phyloP scores from a whole-genome alignment of 1,140 invertebrate species.

The Caenorhabditis tropicalis region DNA sequence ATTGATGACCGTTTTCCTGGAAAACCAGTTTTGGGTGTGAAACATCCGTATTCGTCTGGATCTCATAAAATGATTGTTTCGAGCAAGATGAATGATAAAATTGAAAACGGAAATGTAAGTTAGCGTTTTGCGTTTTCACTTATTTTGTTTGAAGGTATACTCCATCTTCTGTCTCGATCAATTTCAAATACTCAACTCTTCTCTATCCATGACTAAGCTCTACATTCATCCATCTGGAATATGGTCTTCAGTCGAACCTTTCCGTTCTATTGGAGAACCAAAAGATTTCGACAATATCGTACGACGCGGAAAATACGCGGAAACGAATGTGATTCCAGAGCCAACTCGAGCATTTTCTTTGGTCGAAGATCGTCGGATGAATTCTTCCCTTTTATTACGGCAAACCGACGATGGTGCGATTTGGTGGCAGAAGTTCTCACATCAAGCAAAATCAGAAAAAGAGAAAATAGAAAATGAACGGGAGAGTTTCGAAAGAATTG shows the following conservation, averaged over 20 bases:
- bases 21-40: not conserved
- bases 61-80: slow-evolving; percentile 16
- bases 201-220: not conserved
- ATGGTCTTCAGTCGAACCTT: not conserved
- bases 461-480: not conserved
- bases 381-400: not conserved
- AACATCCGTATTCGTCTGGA: slow-evolving; percentile 8
- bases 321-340: not conserved
- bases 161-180: not conserved
- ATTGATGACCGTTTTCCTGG: slow-evolving; percentile 46
- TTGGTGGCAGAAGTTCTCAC: slow-evolving; percentile 14
- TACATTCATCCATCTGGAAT: not conserved
- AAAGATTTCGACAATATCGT: not conserved
- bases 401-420: slow-evolving; percentile 33
- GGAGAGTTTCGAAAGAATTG: not conserved
- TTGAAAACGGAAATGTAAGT: not conserved
- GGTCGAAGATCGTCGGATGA: not conserved
- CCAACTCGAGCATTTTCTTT: not conserved
- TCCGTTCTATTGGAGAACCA: not conserved
- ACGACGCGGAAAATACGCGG: not conserved
- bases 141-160: not conserved
- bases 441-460: not conserved
- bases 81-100: not conserved
- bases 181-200: not conserved
- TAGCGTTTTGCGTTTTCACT: not conserved